Percentiles rank a stretch among this genome's conserved stretches.
Evolutionary conservation across 2,888 invertebrate genomes (phyloP).

Genomic region (Lissocephala sabroskyi): DNA sequence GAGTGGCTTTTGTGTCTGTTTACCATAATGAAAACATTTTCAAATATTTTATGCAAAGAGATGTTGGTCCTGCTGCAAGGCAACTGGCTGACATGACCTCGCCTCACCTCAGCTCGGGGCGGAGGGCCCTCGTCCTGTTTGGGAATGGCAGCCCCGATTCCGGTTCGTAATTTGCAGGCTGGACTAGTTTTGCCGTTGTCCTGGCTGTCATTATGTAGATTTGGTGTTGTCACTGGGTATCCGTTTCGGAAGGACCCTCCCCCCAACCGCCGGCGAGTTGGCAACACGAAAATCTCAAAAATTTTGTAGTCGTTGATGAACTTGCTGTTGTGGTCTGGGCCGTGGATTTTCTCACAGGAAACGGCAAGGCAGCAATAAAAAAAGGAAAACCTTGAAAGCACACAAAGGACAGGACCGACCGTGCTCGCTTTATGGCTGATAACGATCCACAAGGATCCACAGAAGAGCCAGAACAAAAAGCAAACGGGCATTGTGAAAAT

Average conservation of each 20-base stretch:
- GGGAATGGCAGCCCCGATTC: conserved; percentile 44
- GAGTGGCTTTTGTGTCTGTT: conserved; percentile 47
- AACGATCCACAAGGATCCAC: conserved; percentile 40
- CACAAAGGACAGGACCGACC: conserved; percentile 15
- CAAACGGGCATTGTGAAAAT: conserved; percentile 40
- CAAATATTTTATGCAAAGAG: conserved; percentile 64
- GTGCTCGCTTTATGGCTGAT: conserved; percentile 26
- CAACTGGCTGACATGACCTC: conserved; percentile 54
- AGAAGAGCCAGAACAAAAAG: conserved; percentile 36
- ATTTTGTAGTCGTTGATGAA: neutral
- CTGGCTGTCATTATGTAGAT: conserved; percentile 51
- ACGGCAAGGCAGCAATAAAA: conserved; percentile 22
- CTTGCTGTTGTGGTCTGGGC: neutral
- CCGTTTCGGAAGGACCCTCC: neutral
- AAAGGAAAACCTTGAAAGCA: conserved; percentile 56
- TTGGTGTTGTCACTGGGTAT: conserved; percentile 28
- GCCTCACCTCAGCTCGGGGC: conserved; percentile 21
- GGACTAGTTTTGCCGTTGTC: conserved; percentile 45
- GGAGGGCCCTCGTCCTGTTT: conserved; percentile 36
- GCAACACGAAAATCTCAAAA: neutral
- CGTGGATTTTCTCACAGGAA: conserved; percentile 53
- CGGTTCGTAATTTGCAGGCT: conserved; percentile 55
- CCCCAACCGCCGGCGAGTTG: conserved; percentile 7
- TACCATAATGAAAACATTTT: conserved; percentile 65
- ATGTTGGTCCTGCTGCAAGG: conserved; percentile 38